phyloP scores from a whole-genome alignment of 2,797 vertebrate genomes.

The Phrynocephalus vlangalii region DNA sequence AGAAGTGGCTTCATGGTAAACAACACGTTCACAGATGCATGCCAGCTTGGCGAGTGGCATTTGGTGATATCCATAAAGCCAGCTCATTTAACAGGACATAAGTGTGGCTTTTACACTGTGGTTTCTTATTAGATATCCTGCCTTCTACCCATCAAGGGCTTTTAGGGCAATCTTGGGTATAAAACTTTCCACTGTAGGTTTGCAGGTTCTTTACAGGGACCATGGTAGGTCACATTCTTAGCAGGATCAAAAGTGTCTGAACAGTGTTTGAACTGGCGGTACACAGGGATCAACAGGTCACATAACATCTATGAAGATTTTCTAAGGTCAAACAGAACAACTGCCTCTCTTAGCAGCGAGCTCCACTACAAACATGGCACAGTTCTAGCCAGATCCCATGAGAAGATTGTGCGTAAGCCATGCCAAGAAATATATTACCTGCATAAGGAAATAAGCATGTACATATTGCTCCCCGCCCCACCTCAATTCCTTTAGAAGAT shows the following conservation, averaged over 20 bases:
- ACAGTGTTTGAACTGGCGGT: not conserved
- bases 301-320: not conserved
- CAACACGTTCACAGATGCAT: not conserved
- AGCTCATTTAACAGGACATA: not conserved
- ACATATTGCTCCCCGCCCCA: slow-evolving; percentile 21
- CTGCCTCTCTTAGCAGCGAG: not conserved
- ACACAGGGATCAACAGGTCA: not conserved
- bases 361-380: slow-evolving; percentile 21
- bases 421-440: slow-evolving; percentile 36
- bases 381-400: slow-evolving; percentile 24
- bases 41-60: not conserved
- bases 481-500: slow-evolving; percentile 32
- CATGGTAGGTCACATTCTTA: not conserved
- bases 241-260: not conserved
- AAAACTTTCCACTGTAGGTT: not conserved
- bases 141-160: not conserved
- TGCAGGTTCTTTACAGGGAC: not conserved
- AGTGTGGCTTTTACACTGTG: not conserved
- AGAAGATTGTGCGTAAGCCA: slow-evolving; percentile 45
- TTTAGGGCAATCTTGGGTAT: not conserved
- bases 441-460: not conserved
- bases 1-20: not conserved
- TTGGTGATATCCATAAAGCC: not conserved
- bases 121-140: not conserved
- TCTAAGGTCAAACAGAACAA: not conserved